phyloP scores from a whole-genome alignment of 2,888 invertebrate genomes.

The Opisthograptis luteolata region DNA sequence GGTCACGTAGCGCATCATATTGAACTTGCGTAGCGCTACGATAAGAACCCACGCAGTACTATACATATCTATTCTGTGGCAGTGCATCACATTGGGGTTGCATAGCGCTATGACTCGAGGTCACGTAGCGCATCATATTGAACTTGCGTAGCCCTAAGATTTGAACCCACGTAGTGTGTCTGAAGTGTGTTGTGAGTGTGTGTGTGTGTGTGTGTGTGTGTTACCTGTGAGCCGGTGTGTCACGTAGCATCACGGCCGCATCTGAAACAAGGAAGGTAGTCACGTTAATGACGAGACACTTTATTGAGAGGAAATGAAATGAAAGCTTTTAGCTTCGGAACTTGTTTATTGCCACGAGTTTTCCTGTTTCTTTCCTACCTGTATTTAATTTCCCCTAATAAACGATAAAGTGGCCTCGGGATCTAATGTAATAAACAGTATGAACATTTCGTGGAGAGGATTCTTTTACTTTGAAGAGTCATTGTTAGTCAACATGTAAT shows the following conservation, averaged over 20 bases:
- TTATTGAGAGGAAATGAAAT: neutral
- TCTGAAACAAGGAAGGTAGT: constrained; percentile 10
- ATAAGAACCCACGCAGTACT: too few relatives aligned
- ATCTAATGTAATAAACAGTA: neutral
- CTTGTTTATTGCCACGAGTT: constrained; percentile 8
- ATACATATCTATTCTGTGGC: too few relatives aligned
- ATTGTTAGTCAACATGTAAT: too few relatives aligned
- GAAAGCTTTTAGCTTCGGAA: neutral
- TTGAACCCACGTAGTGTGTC: too few relatives aligned
- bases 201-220: too few relatives aligned
- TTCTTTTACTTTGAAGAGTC: neutral
- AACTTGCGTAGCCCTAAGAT: too few relatives aligned
- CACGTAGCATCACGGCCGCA: neutral
- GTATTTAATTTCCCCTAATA: constrained; percentile 10
- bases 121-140: too few relatives aligned
- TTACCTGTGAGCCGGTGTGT: neutral
- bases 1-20: too few relatives aligned
- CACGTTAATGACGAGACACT: neutral
- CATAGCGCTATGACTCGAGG: too few relatives aligned
- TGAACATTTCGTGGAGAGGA: neutral
- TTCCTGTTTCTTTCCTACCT: constrained; percentile 19
- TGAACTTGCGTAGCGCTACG: too few relatives aligned
- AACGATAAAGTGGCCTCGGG: neutral
- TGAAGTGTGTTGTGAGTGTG: too few relatives aligned
- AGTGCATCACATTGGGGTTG: too few relatives aligned